Evolutionary conservation across 2,113 vertebrate species (phyloP), one percentile per base, ranked within the genome.

Genomic region (Campylomormyrus numenius): DNA sequence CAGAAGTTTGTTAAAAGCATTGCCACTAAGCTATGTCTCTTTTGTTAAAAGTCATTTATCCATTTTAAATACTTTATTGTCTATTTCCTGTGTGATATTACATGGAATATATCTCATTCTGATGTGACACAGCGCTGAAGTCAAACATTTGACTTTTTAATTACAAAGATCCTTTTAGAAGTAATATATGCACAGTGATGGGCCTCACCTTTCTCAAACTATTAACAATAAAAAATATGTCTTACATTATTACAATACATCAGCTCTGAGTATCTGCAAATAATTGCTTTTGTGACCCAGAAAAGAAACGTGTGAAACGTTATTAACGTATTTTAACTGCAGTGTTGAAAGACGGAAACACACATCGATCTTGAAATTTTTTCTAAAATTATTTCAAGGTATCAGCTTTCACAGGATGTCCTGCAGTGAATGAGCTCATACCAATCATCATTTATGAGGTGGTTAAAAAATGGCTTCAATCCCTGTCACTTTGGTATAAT

Each of bases 211-310:
- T 91, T 42, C 58, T 70, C 85, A 8, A 39, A 3, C 83, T 90
- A 87, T 49, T 91, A 89, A 83, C 74, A 45, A 89, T 88, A 89
- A 89, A 85, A 91, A 74, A 86, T 56, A 45, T 46, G 46, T n/a
- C 90, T 86, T 91, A 93, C 70, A 93, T 92, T 90, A 91, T 50
- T 89, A 91, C 90, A 89, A 90, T 92, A 90, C 92, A 93, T 91
- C 52, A 85, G 86, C 19, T 48, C 35, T 17, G 50, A 88, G 84
- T 62, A 88, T 92, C 90, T 89, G 56, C 90, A 92, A 91, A 92
- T 90, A 92, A 93, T 91, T 92, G 90, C 89, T 53, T 91, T 89
- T 91, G 89, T 88, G 85, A 89, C 87, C 87, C 85, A 85, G 89
- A 77, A 45, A 42, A 83, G 84, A 88, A 87, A 80, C 62, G 45